Conservation (phyloP, 2,113 vertebrate genomes). For the Cottus gobio region DNA sequence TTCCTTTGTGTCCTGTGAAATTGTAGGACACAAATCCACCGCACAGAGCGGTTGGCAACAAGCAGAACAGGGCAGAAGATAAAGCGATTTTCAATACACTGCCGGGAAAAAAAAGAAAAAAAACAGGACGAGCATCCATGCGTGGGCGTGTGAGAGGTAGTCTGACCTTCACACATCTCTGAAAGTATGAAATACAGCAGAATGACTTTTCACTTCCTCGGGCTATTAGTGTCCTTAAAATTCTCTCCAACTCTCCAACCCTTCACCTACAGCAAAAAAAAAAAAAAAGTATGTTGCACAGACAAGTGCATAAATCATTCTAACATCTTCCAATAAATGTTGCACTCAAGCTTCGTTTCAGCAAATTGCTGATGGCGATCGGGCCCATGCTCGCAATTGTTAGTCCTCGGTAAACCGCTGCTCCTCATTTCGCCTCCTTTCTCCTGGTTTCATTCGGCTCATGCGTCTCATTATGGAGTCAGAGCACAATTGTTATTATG, state of each 20-base stretch:
- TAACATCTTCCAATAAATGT: conserved; percentile 49
- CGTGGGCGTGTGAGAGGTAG: conserved; percentile 36
- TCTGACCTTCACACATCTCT: conserved; percentile 67
- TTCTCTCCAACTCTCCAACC: conserved; percentile 49
- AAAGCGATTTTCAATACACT: neutral
- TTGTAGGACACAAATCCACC: conserved; percentile 4
- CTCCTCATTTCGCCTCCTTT: conserved; percentile 8
- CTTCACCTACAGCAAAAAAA: conserved; percentile 46
- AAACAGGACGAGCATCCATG: conserved; percentile 24
- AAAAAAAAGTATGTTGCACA: conserved; percentile 41
- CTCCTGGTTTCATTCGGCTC: conserved; percentile 36
- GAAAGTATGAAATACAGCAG: conserved; percentile 34
- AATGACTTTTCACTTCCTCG: conserved; percentile 54
- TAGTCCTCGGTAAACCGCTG: conserved; percentile 15
- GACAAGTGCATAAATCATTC: conserved; percentile 61
- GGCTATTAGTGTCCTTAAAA: conserved; percentile 63
- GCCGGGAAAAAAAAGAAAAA: neutral
- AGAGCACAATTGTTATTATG: conserved; percentile 54
- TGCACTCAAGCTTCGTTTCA: conserved; percentile 17
- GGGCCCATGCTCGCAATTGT: conserved; percentile 26
- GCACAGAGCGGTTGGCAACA: neutral
- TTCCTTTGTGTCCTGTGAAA: neutral
- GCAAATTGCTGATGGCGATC: conserved; percentile 32
- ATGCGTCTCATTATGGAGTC: conserved; percentile 51
- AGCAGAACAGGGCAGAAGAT: conserved; percentile 4